Base-by-base conservation (phyloP, 2,888 invertebrate genomes). In the Phaedon cochleariae region DNA sequence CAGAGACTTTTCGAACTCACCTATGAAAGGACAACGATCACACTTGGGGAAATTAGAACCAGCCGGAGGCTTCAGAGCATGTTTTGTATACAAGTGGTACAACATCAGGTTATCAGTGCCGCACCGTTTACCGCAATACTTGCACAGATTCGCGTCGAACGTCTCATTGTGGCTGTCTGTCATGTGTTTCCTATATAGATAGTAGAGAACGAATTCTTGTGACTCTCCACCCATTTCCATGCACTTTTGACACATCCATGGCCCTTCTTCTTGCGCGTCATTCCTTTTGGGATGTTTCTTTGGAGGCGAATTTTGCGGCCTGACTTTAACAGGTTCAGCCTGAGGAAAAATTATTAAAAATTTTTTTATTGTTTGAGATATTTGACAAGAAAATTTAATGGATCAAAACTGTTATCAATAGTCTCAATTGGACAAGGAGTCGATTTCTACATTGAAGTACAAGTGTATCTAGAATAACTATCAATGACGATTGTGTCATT, bases 191-290 rank as follows among this genome's bases (percentile, higher is more conserved):
- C 94, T 87, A 82, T 92, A 95, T 73, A 90, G 88, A 73, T 90
- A 91, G 77, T 95, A 95, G 20, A 92, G 88, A 21, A 90, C 89
- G 80, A 95, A 94, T 76, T 90, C 89, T 52, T 91, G 70, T 9
- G 77, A 72, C 59, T 76, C 53, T 88, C 88, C 88, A 31, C 88
- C 89, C 69, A 88, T 87, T 61, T 87, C 87, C 31, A 90, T 90
- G 83, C 95, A 95, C 68, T 91, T 88, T 41, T 89, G 85, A 79
- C 95, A 95, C 62, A 90, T 87, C 95, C 95, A 95, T 0, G 94
- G 94, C 0, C 93, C 93, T 57, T 87, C 87, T 5, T 87, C 80
- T 18, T n/a, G 34, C 26, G 57, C 55, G 29, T 64, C 45, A 6
- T 48, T 66, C 55, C 37, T 41, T 7, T 18, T 49, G 9, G 52